Evolutionary conservation across 2,797 vertebrate genomes (phyloP).

Genomic region (Heliangelus exortis): DNA sequence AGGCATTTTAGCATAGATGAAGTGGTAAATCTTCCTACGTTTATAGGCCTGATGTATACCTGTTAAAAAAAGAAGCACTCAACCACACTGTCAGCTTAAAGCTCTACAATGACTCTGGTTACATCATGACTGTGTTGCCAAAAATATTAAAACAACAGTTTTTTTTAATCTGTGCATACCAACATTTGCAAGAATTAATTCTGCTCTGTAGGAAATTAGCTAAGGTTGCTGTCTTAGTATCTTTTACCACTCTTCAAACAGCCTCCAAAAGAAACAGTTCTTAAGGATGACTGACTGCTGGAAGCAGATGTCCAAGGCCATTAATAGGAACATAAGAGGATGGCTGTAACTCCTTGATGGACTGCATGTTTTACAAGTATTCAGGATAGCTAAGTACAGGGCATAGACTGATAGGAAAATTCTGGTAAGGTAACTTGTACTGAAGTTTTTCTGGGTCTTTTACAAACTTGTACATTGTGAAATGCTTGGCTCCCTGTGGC

Average conservation of each 20-base stretch:
- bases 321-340: neutral
- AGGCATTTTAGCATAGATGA: fast-evolving
- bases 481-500: neutral
- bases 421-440: neutral
- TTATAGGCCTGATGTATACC: neutral
- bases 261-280: neutral
- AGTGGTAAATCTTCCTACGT: neutral
- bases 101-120: neutral
- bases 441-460: neutral
- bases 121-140: neutral
- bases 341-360: neutral
- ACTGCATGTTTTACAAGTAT: neutral
- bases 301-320: neutral
- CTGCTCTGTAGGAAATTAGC: neutral
- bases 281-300: neutral
- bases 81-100: neutral
- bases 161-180: neutral
- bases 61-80: neutral
- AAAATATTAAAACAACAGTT: neutral
- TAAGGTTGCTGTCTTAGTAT: neutral
- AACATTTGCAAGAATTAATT: neutral
- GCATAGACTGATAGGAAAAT: neutral
- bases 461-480: neutral
- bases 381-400: neutral
- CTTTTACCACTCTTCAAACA: neutral